Evolutionary conservation across 2,113 vertebrate genomes (phyloP).

Genomic region (Delphinus delphis): DNA sequence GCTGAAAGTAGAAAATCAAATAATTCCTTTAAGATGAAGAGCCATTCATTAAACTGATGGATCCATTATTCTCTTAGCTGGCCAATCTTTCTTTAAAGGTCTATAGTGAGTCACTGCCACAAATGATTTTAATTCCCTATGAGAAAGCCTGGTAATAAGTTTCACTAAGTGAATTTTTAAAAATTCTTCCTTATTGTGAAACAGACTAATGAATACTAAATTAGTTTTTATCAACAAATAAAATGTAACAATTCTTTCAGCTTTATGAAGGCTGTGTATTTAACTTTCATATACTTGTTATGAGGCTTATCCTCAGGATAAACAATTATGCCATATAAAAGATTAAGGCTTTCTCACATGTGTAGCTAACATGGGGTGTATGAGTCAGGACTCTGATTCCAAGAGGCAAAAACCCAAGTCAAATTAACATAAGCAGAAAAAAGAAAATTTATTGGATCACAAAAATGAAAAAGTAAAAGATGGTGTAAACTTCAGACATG

Average conservation of each 20-base stretch:
- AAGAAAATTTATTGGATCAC: conserved; percentile 34
- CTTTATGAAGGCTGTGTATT: neutral
- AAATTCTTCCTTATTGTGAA: neutral
- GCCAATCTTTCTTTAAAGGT: neutral
- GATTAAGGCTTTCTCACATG: conserved; percentile 31
- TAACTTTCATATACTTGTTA: neutral
- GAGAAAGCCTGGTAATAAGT: neutral
- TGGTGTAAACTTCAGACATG: neutral
- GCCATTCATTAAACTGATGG: conserved; percentile 1
- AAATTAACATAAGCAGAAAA: conserved; percentile 27
- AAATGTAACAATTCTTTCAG: conserved; percentile 13
- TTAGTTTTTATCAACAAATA: conserved; percentile 42
- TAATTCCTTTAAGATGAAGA: conserved; percentile 16
- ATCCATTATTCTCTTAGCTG: conserved; percentile 14
- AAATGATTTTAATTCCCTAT: conserved; percentile 23
- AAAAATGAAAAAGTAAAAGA: conserved; percentile 37
- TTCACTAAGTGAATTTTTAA: neutral
- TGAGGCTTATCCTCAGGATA: neutral
- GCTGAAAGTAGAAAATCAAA: conserved; percentile 25
- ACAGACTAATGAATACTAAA: conserved; percentile 10
- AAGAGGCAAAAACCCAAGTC: conserved; percentile 26
- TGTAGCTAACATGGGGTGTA: neutral
- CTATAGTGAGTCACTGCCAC: neutral
- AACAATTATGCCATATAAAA: conserved; percentile 26
- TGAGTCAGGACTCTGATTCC: neutral